A percentile compares a stretch with the other conserved stretches of the same genome.
phyloP scores from a whole-genome alignment of 2,113 vertebrate species.

The Stigmatopora nigra region DNA sequence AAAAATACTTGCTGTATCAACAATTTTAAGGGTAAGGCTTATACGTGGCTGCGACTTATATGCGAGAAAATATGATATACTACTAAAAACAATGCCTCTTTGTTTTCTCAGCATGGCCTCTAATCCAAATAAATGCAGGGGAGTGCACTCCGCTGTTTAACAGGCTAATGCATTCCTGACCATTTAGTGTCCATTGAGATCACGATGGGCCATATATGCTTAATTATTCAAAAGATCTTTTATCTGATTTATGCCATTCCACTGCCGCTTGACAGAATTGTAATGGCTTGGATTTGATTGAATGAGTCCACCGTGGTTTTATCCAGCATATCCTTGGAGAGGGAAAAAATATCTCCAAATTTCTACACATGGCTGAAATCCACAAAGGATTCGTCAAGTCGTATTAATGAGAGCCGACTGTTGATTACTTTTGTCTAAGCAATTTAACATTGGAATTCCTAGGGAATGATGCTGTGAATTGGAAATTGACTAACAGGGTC shows the following conservation, averaged over 20 bases:
- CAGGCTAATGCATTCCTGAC: conserved; percentile 4
- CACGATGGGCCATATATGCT: conserved; percentile 11
- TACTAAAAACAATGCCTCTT: not conserved
- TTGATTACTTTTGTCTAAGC: too few species aligned
- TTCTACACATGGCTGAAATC: too few species aligned
- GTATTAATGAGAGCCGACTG: too few species aligned
- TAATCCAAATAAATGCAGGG: not conserved
- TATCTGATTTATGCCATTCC: conserved; percentile 14
- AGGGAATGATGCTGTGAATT: too few species aligned
- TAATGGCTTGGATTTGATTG: conserved; percentile 14
- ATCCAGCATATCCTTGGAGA: not conserved
- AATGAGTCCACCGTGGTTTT: conserved; percentile 17
- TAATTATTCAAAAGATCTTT: conserved; percentile 29
- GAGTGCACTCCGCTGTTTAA: conserved; percentile 5
- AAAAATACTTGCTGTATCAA: too few species aligned
- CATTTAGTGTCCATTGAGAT: conserved; percentile 13
- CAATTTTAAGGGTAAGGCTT: too few species aligned
- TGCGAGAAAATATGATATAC: too few species aligned
- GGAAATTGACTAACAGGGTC: too few species aligned
- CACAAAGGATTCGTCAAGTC: too few species aligned
- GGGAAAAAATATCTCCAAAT: not conserved
- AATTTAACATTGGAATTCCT: too few species aligned
- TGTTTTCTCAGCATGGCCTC: not conserved
- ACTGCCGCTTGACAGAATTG: conserved; percentile 21
- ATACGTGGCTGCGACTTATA: too few species aligned